These are phyloP conservation scores for Drosophila yakuba DNA, from an alignment of 1,140 invertebrate species.

Conservation along the genomic window DNA sequence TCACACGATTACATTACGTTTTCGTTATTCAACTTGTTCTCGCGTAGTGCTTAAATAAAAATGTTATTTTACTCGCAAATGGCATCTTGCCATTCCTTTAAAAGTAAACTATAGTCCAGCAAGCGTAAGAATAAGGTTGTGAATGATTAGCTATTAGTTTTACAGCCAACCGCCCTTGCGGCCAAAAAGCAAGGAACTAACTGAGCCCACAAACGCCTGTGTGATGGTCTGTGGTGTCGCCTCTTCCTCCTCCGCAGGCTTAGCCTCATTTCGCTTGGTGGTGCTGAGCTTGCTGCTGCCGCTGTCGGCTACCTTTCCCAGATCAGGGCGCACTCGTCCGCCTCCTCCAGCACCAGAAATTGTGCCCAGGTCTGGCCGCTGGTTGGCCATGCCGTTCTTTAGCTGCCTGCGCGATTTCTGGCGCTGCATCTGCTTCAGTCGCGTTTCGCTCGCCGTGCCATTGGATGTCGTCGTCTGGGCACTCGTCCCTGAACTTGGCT, in stretches of 20 bases:
- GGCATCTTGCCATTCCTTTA: constrained; percentile 12
- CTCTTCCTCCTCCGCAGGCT: constrained; percentile 26
- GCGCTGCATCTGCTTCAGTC: constrained; percentile 77
- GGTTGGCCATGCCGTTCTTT: constrained; percentile 84
- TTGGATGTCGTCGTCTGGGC: constrained; percentile 31
- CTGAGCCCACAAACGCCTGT: constrained; percentile 88
- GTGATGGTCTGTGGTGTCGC: constrained; percentile 86
- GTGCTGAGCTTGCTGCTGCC: constrained; percentile 15
- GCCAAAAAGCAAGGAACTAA: constrained; percentile 92
- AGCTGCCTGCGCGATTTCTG: constrained; percentile 77
- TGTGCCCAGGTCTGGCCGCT: constrained; percentile 85
- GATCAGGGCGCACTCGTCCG: constrained; percentile 86
- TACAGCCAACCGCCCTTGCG: constrained; percentile 92
- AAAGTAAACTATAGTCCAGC: constrained; percentile 33
- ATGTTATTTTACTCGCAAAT: constrained; percentile 17
- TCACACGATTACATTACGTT: constrained; percentile 25
- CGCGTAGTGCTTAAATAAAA: constrained; percentile 47
- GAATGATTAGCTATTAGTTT: constrained; percentile 24
- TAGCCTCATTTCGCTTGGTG: constrained; percentile 9
- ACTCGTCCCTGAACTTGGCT: constrained; percentile 21
- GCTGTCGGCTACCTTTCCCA: constrained; percentile 86
- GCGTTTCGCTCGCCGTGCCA: constrained; percentile 85
- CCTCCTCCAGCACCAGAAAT: constrained; percentile 81
- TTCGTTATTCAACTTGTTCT: constrained; percentile 29
- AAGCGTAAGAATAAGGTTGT: constrained; percentile 36